phyloP scores from a whole-genome alignment of 2,888 invertebrate species.

The Camponotus fellah region DNA sequence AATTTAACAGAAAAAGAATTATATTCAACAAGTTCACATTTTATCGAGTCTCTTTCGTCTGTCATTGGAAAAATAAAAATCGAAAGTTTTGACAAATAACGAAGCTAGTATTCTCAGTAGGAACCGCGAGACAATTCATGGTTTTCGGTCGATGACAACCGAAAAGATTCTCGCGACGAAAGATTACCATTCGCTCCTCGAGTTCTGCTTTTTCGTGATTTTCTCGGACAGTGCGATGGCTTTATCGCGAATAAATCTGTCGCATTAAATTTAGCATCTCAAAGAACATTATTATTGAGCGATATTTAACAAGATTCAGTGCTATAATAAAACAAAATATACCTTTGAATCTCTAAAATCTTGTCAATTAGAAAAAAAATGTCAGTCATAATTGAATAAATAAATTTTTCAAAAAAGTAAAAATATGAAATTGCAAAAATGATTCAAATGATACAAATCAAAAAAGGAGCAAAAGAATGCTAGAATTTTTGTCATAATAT shows the following conservation, averaged over 20 bases:
- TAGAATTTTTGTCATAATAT: no score
- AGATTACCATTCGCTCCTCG: slow-evolving; percentile 60
- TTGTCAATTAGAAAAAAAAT: no score
- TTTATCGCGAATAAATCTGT: neutral
- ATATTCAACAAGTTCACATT: neutral
- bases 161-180: slow-evolving; percentile 52
- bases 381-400: no score
- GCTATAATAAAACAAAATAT: neutral
- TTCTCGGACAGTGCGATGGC: neutral
- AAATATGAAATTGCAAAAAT: no score
- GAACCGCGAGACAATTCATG: slow-evolving; percentile 75
- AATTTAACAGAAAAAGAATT: neutral
- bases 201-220: neutral
- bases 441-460: no score
- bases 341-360: no score
- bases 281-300: neutral
- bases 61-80: slow-evolving; percentile 61
- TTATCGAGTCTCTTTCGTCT: slow-evolving; percentile 3
- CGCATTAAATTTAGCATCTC: neutral
- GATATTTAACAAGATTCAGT: neutral
- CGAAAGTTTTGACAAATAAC: slow-evolving; percentile 44
- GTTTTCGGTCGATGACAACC: slow-evolving; percentile 69
- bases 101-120: slow-evolving; percentile 35
- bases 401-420: no score
- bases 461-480: no score